A percentile compares a stretch with the other conserved stretches of the same genome.
phyloP scores from a whole-genome alignment of 2,888 invertebrate species.

The Drosophila prolongata region DNA sequence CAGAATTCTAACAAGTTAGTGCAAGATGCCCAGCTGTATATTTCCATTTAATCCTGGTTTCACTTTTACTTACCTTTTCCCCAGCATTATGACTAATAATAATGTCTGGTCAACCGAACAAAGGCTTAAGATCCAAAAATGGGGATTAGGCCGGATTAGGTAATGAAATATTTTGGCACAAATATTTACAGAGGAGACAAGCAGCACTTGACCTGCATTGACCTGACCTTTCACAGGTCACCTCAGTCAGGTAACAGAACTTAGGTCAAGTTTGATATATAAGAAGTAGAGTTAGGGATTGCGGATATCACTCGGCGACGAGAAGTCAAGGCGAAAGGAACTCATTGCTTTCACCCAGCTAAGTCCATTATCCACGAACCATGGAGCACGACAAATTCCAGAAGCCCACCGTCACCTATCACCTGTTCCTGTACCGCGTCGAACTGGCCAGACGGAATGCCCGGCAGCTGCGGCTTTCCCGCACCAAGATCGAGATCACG shows the following conservation, averaged over 20 bases:
- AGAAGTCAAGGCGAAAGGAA: slow-evolving; percentile 31
- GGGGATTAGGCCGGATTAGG: slow-evolving; percentile 71
- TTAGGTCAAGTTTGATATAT: background rate
- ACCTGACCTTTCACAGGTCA: slow-evolving; percentile 17
- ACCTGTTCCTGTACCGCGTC: slow-evolving; percentile 65
- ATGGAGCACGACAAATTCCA: slow-evolving; percentile 59
- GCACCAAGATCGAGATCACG: slow-evolving; percentile 68
- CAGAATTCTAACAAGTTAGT: slow-evolving; percentile 18
- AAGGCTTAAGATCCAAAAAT: slow-evolving; percentile 47
- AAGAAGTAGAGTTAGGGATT: background rate
- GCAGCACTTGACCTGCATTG: slow-evolving; percentile 34
- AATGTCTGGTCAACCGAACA: slow-evolving; percentile 54
- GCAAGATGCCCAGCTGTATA: slow-evolving; percentile 6
- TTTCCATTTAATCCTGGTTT: background rate
- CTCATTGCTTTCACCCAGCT: slow-evolving; percentile 40
- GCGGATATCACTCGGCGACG: slow-evolving; percentile 44
- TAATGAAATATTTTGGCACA: slow-evolving; percentile 75
- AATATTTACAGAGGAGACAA: slow-evolving; percentile 61
- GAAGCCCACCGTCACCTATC: slow-evolving; percentile 69
- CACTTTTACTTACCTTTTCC: slow-evolving; percentile 7
- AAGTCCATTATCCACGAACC: background rate
- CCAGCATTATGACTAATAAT: slow-evolving; percentile 37
- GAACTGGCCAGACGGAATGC: slow-evolving; percentile 65
- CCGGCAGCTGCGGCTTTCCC: slow-evolving; percentile 60
- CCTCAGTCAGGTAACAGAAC: background rate